phyloP scores from a whole-genome alignment of 2,797 vertebrate species.

The Graptemys geographica region DNA sequence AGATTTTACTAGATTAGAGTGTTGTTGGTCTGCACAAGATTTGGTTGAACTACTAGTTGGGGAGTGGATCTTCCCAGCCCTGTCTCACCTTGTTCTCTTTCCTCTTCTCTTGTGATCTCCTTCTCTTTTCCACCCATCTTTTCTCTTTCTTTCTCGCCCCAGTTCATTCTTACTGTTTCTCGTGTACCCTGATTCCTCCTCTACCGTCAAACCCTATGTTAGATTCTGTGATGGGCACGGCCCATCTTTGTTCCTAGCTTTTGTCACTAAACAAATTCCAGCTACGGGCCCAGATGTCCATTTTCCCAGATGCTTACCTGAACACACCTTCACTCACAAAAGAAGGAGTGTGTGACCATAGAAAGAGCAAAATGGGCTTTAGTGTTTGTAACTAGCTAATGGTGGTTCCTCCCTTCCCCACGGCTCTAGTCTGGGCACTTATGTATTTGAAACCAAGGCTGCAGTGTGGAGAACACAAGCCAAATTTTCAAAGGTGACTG shows the following conservation, averaged over 20 bases:
- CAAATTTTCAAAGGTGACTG: background rate
- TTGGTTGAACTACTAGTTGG: background rate
- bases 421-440: background rate
- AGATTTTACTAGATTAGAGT: background rate
- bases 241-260: background rate
- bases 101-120: background rate
- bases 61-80: background rate
- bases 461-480: background rate
- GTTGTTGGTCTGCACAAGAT: background rate
- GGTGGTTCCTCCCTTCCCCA: background rate
- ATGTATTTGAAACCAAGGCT: background rate
- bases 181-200: background rate
- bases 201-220: background rate
- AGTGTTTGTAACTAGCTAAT: background rate
- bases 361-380: background rate
- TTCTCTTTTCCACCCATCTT: background rate
- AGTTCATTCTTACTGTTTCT: background rate
- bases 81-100: background rate
- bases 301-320: background rate
- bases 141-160: background rate
- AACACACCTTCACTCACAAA: background rate
- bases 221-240: background rate
- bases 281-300: accelerated
- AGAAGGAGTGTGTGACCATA: background rate
- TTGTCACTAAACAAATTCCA: background rate